phyloP scores from a whole-genome alignment of 2,797 vertebrate genomes.

The Tenualosa ilisha region DNA sequence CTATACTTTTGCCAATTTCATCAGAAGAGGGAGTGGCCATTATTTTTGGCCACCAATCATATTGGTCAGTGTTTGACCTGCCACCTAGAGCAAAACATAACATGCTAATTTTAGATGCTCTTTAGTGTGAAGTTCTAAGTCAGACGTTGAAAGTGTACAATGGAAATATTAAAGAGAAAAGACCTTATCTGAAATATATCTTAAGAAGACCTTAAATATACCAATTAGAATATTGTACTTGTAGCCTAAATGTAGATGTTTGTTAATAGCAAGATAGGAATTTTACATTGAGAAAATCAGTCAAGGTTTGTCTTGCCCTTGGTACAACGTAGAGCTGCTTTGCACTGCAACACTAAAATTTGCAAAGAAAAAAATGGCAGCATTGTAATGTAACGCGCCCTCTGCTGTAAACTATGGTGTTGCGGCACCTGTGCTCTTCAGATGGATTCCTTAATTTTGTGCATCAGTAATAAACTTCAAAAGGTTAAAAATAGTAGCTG shows the following conservation, averaged over 20 bases:
- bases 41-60: constrained; percentile 31
- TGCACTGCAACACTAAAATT: too few species aligned
- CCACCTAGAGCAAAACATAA: constrained; percentile 27
- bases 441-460: too few species aligned
- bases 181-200: background rate
- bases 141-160: background rate
- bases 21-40: background rate
- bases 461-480: too few species aligned
- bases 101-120: constrained; percentile 16
- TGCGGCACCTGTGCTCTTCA: too few species aligned
- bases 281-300: too few species aligned
- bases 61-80: constrained; percentile 40
- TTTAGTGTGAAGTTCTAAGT: background rate
- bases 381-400: too few species aligned
- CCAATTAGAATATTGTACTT: background rate
- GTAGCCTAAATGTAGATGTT: background rate
- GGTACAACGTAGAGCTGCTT: too few species aligned
- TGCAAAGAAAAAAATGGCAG: too few species aligned
- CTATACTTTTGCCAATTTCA: background rate
- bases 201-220: too few species aligned
- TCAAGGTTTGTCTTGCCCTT: too few species aligned
- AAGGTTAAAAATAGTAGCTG: too few species aligned
- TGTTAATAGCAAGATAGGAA: background rate
- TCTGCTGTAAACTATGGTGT: too few species aligned
- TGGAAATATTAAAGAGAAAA: background rate